Evolutionary conservation across 1,140 invertebrate species (phyloP).

Genomic region (Pinna nobilis): DNA sequence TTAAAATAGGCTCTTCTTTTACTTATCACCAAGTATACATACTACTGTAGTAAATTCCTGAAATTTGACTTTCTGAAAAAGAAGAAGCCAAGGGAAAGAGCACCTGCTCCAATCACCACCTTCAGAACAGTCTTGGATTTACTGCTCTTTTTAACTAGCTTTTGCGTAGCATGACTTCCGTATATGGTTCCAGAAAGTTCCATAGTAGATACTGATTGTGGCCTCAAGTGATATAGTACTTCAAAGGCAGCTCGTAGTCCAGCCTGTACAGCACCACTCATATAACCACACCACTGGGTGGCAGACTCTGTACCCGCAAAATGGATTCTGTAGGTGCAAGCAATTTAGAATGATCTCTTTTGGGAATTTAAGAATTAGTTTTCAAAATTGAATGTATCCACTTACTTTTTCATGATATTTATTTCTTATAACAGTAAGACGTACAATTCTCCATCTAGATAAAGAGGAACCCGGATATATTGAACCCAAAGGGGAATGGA

Average conservation of each 20-base stretch:
- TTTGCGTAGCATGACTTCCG: not conserved
- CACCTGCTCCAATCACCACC: conserved; percentile 32
- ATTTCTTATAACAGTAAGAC: not conserved
- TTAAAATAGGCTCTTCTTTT: not conserved
- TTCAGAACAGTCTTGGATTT: conserved; percentile 17
- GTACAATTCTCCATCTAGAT: not conserved
- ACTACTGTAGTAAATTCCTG: too few species aligned
- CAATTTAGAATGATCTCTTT: too few species aligned
- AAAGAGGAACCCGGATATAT: too few species aligned
- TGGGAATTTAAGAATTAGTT: not conserved
- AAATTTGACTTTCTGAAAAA: too few species aligned
- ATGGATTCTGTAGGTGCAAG: conserved; percentile 71
- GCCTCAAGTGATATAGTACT: conserved; percentile 58
- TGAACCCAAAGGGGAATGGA: too few species aligned
- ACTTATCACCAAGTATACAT: conserved; percentile 2
- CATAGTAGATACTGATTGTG: conserved; percentile 46
- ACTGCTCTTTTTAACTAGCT: not conserved
- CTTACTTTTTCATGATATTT: too few species aligned
- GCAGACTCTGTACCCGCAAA: conserved; percentile 76
- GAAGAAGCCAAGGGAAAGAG: conserved; percentile 12
- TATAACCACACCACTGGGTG: conserved; percentile 73
- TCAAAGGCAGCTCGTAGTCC: conserved; percentile 72
- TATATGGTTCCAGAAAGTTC: conserved; percentile 32
- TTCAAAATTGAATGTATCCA: not conserved
- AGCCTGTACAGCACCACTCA: conserved; percentile 75